These are phyloP conservation scores for Paedocypris micromegethes DNA, from an alignment of 2,797 vertebrate species.

Conservation along the genomic window DNA sequence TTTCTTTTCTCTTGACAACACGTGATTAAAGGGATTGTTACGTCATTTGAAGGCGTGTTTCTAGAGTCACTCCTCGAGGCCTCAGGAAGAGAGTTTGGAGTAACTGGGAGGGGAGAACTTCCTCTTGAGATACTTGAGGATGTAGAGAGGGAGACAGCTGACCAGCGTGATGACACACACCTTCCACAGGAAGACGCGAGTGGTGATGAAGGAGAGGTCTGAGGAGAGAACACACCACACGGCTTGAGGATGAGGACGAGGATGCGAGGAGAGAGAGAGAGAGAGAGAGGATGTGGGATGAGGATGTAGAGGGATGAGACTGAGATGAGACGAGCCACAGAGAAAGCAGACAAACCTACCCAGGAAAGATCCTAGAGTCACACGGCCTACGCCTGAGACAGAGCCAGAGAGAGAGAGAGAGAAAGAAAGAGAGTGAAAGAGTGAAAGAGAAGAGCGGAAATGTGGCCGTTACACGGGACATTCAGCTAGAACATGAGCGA, in stretches of 20 bases:
- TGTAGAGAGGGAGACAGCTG: constrained; percentile 98
- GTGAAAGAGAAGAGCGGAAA: constrained; percentile 2
- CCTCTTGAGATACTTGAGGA: constrained; percentile 94
- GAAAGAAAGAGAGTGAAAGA: constrained; percentile 40
- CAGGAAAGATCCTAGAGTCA: constrained; percentile 87
- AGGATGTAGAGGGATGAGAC: no score
- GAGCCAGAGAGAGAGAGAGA: constrained; percentile 40
- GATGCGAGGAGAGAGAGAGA: constrained; percentile 7
- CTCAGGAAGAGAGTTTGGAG: constrained; percentile 90
- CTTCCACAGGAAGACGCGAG: constrained; percentile 94
- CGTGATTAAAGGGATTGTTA: no score
- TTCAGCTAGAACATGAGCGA: no score
- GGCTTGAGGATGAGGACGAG: constrained; percentile 5
- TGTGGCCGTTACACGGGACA: neutral
- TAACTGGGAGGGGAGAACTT: constrained; percentile 97
- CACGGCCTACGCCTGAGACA: constrained; percentile 82
- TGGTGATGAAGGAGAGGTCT: constrained; percentile 92
- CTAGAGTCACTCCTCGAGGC: neutral
- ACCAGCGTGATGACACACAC: constrained; percentile 90
- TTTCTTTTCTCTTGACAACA: no score
- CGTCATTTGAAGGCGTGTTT: neutral
- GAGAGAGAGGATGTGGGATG: neutral
- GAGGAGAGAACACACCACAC: constrained; percentile 34
- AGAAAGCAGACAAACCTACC: constrained; percentile 71
- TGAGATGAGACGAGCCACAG: constrained; percentile 5